phyloP scores from a whole-genome alignment of 2,113 vertebrate genomes.

The Daubentonia madagascariensis region DNA sequence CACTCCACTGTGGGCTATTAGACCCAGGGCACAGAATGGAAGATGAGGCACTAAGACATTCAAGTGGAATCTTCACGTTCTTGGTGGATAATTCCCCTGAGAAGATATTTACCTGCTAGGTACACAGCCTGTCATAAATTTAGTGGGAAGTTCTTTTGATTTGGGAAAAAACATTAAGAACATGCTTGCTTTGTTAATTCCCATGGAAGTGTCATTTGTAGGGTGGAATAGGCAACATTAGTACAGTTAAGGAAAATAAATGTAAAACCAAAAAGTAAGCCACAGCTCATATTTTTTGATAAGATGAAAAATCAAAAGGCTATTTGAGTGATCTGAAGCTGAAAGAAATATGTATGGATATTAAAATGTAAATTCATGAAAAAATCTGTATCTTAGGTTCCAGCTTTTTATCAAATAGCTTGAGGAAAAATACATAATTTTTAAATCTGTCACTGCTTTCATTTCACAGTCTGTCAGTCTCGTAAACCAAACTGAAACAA shows the following conservation, averaged over 20 bases:
- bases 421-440: conserved; percentile 11
- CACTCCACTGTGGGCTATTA: not conserved
- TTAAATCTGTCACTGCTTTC: not conserved
- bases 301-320: not conserved
- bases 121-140: not conserved
- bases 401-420: conserved; percentile 40
- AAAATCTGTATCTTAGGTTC: not conserved
- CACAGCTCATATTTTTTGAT: not conserved
- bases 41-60: not conserved
- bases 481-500: conserved; percentile 29
- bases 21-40: not conserved
- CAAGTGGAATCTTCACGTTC: not conserved
- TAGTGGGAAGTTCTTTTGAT: not conserved
- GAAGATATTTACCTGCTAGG: not conserved
- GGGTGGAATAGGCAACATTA: not conserved
- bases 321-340: not conserved
- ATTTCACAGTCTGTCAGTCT: not conserved
- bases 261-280: not conserved
- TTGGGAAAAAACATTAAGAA: not conserved
- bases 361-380: conserved; percentile 17
- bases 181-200: not conserved
- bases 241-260: not conserved
- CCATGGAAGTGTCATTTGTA: not conserved
- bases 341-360: not conserved
- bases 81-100: not conserved